Conservation (phyloP, 1,140 invertebrate genomes). For the Schlechtendalia chinensis region DNA sequence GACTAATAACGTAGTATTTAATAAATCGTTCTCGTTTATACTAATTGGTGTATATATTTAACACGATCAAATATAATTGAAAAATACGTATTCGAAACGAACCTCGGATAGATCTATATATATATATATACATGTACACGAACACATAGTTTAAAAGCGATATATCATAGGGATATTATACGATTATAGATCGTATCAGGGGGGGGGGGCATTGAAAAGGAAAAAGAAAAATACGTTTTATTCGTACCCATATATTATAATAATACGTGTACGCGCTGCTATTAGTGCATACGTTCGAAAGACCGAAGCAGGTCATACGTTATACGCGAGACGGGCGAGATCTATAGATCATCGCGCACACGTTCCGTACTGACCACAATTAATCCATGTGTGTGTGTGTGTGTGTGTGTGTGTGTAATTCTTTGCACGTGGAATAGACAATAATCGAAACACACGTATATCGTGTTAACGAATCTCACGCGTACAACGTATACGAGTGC, state of each 20-base stretch:
- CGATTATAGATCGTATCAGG: not conserved
- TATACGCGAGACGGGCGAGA: not conserved
- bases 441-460: too few relatives aligned
- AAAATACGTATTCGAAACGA: conserved; percentile 7
- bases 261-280: not conserved
- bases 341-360: not conserved
- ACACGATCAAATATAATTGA: not conserved
- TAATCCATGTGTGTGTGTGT: too few relatives aligned
- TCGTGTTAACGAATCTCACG: not conserved
- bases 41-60: conserved; percentile 39
- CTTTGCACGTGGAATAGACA: too few relatives aligned
- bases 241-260: not conserved
- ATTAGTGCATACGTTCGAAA: not conserved
- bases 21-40: not conserved
- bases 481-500: too few relatives aligned
- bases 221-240: not conserved
- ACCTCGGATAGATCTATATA: conserved; percentile 7
- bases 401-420: too few relatives aligned
- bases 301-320: too few relatives aligned
- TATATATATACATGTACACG: too few relatives aligned
- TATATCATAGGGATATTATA: not conserved
- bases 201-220: not conserved
- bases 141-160: not conserved
- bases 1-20: too few relatives aligned
- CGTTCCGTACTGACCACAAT: too few relatives aligned